Base-by-base conservation (phyloP, 2,113 vertebrate genomes). In the Mustela lutreola region DNA sequence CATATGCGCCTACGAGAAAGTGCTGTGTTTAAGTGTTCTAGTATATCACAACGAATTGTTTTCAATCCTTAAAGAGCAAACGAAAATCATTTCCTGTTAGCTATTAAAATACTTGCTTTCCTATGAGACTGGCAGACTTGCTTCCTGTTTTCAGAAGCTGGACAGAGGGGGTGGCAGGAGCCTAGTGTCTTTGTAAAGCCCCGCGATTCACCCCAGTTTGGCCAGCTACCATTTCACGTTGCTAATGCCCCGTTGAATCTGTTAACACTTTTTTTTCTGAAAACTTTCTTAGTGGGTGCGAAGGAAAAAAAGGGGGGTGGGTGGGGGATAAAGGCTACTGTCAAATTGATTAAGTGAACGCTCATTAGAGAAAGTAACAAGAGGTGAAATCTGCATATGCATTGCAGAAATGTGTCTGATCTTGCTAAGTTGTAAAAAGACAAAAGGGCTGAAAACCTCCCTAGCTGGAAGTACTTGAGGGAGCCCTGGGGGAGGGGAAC, bases 271-370 rank as follows among this genome's bases (percentile, higher is more conserved):
- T 98, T 98, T 97, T 96, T 79, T 42, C 97, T 98, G 98, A 98
- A 99, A 98, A 97, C 98, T 98, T 98, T 98, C 98, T 98, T 98
- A 96, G 98, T 99, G 98, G 98, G 98, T 98, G 81, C 84, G n/a
- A 98, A 97, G 98, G 97, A 88, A 97, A 98, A 98, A 98, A 89
- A 98, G 28, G 16, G 3, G 3, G 26, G 42, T 42, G 42, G 36
- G 48, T 7, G n/a, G 63, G 28, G 89, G 98, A 99, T 98, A 99
- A 99, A 99, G 97, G 98, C 98, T 75, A 98, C 99, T 99, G 99
- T 99, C 99, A 99, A 98, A 98, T 96, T 99, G 99, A 99, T 99
- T 99, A 99, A 99, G 99, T 98, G 98, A 99, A 98, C 97, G 97
- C 98, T 99, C 99, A 99, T 99, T 99, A 99, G 99, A 98, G 98